Evolutionary conservation across 2,888 invertebrate species (phyloP).

Genomic region (Pandemis cinnamomeana): DNA sequence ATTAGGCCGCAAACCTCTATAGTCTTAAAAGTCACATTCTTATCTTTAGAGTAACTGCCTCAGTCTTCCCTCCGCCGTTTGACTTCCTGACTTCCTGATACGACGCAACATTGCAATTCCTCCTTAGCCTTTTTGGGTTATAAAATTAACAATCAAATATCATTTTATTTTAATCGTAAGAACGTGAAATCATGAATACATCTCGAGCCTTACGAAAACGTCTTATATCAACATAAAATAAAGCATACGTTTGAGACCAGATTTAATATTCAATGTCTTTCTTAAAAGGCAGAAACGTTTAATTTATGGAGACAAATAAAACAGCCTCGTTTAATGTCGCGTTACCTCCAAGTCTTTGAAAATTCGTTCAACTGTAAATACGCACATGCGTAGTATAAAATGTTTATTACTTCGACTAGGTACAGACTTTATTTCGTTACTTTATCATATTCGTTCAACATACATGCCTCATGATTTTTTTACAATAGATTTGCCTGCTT

Average conservation of each 20-base stretch:
- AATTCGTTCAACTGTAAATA: slow-evolving; percentile 2
- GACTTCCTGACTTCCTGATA: neutral
- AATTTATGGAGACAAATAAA: slow-evolving; percentile 7
- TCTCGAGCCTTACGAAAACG: neutral
- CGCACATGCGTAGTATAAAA: neutral
- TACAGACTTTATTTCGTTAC: neutral
- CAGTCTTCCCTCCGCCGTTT: neutral
- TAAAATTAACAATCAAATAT: neutral
- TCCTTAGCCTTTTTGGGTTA: neutral
- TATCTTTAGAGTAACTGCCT: neutral
- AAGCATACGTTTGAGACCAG: slow-evolving; percentile 6
- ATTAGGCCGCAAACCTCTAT: too few relatives aligned
- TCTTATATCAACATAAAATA: slow-evolving; percentile 3
- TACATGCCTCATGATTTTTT: neutral
- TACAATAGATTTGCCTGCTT: neutral
- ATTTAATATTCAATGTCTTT: slow-evolving; percentile 11
- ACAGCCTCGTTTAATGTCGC: slow-evolving; percentile 4
- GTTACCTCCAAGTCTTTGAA: slow-evolving; percentile 10
- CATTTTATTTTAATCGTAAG: neutral
- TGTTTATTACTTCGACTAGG: neutral
- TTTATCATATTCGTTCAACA: neutral
- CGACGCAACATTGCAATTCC: neutral
- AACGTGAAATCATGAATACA: neutral
- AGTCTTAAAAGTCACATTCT: neutral
- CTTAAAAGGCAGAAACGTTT: slow-evolving; percentile 13